Conservation (phyloP, 2,113 vertebrate species). For the Brachyhypopomus gauderio region DNA sequence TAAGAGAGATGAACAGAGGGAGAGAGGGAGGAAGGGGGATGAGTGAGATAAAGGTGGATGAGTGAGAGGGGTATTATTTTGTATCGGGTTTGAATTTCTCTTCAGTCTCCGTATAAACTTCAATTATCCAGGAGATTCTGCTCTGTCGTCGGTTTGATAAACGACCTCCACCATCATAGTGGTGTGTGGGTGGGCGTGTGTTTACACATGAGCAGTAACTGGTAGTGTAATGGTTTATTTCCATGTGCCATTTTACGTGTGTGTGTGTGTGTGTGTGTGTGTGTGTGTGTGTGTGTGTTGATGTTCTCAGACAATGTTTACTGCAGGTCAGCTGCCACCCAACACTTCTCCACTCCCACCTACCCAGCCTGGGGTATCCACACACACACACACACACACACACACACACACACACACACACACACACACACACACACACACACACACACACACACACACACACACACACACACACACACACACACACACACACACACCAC, state of each 20-base stretch:
- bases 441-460: neutral
- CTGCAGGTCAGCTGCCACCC: neutral
- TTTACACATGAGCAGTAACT: neutral
- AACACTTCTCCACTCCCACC: too few species aligned
- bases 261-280: constrained; percentile 15
- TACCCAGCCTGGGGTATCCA: too few species aligned
- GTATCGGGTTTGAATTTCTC: constrained; percentile 1
- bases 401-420: neutral
- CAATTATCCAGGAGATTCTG: constrained; percentile 25
- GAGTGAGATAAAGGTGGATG: neutral
- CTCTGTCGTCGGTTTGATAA: neutral
- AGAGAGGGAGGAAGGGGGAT: neutral
- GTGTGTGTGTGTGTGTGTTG: constrained; percentile 21
- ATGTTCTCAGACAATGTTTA: too few species aligned
- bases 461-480: too few species aligned
- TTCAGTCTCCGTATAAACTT: constrained; percentile 8
- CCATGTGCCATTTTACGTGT: neutral
- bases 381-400: too few species aligned
- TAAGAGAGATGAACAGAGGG: neutral
- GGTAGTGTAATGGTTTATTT: too few species aligned
- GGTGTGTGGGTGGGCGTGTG: constrained; percentile 1
- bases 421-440: neutral
- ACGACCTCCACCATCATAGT: constrained; percentile 1
- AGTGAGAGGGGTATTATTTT: neutral
- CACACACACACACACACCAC: neutral